These are phyloP conservation scores for Patella caerulea DNA, from an alignment of 2,888 invertebrate genomes.

Conservation along the genomic window DNA sequence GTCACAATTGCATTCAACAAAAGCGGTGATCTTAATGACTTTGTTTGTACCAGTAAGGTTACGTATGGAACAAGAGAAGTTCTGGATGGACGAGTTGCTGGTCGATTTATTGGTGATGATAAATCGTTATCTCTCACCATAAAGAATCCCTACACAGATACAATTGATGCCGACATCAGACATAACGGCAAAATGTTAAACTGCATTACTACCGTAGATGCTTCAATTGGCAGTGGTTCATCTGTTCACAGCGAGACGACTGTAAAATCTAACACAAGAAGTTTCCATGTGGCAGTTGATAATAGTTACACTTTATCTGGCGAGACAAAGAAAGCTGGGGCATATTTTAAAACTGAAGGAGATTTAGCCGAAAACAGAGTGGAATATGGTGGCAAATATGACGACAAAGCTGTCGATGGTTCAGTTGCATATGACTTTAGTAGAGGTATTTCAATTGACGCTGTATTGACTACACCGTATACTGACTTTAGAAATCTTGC, in stretches of 20 bases:
- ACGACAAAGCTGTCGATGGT: background rate
- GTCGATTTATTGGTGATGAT: background rate
- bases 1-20: slow-evolving; percentile 15
- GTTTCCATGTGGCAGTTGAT: background rate
- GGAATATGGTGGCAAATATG: background rate
- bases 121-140: slow-evolving; percentile 15
- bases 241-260: background rate
- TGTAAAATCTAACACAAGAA: background rate
- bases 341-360: background rate
- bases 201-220: slow-evolving; percentile 25
- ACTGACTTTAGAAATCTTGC: slow-evolving; percentile 26
- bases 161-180: slow-evolving; percentile 28
- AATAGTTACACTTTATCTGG: background rate
- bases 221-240: slow-evolving; percentile 24
- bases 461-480: slow-evolving; percentile 16
- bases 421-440: background rate
- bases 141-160: slow-evolving; percentile 38
- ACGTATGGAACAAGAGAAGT: background rate
- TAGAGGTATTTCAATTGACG: background rate
- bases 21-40: background rate
- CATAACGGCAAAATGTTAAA: slow-evolving; percentile 31
- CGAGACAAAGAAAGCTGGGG: background rate
- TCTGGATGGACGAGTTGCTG: background rate
- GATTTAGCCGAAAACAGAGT: background rate
- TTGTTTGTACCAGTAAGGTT: background rate